Evolutionary conservation across 2,797 vertebrate species (phyloP), one percentile per base, ranked within the genome.

Genomic region (Thaleichthys pacificus): DNA sequence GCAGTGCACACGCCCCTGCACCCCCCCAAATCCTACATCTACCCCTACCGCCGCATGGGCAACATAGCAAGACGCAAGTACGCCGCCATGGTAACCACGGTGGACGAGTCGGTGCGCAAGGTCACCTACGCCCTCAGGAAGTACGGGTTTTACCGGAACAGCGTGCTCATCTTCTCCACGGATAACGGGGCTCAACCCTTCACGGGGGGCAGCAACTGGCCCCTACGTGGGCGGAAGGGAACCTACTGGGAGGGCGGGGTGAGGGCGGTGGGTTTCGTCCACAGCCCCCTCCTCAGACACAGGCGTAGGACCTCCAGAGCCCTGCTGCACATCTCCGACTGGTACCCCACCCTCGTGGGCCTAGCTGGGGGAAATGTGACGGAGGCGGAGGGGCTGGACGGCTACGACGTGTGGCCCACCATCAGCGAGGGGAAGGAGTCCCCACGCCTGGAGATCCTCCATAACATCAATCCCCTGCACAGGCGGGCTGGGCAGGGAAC

Each of bases 191-290:
- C 96, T 3, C 97, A 99, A 85, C 98, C 97, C 0, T 97, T 98
- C 83, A 97, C 95, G 0, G 97, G 97, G 1, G 97, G 97, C 14
- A 99, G 96, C 91, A 99, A 99, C 88, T 99, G 97, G 97, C 97
- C 97, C 0, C 91, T 99, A 0, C 88, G 97, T 49, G 97, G 97
- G 0, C 94, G 96, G 7, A 99, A 99, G 89, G 97, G 97, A 0
- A 98, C 97, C 0, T 99, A 99, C 30, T 99, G 97, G 97, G 97
- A 99, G 82, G 97, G 97, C 0, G 97, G 97, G 0, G 91, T 99
- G 51, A 93, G 97, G 0, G 97, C 95, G 3, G 91, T 99, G 0
- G 97, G 95, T 1, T 99, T 99, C 1, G 96, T 99, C 0, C 97
- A 99, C 82, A 99, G 97, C 66, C 97, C 97, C 0, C 84, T 99